Base-by-base conservation (phyloP, 2,888 invertebrate species). In the Parascotia fuliginaria region DNA sequence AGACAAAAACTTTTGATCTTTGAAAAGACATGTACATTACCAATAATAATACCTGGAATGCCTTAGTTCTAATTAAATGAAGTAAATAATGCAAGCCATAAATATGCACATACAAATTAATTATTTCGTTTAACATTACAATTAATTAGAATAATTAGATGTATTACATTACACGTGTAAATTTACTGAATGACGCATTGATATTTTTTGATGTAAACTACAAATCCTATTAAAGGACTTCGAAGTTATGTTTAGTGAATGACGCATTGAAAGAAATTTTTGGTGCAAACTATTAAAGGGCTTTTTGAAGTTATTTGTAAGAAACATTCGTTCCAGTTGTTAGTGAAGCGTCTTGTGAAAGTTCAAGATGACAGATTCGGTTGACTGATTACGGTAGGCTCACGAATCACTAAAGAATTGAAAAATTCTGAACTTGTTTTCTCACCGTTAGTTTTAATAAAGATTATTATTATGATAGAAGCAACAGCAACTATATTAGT, bases 121-220 rank as follows among this genome's bases (percentile, higher is more conserved):
- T 67, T 57, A 66, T 48, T 65, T 63, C 49, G 51, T 61, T 67
- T 36, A 40, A 47, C 39, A 33, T 49, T 59, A 56, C 47, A 50
- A 55, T 66, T 59, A 63, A 66, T 58, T 49, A 52, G n/a, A 37
- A 36, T 41, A 55, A 52, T 59, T 62, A 50, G 47, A 40, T 43
- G 15, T 37, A 42, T 34, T 44, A 16, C 31, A 36, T 45, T 37
- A 32, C 34, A 24, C 36, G 22, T 43, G 6, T 16, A 32, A 28
- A 46, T 40, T 32, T 40, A 16, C 5, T 9, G 29, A n/a, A 22
- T 41, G 29, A 28, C 29, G n/a, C n/a, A 39, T 28, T n/a, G n/a
- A n/a, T n/a, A n/a, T n/a, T n/a, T n/a, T n/a, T n/a, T n/a, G n/a
- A n/a, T n/a, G n/a, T n/a, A n/a, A n/a, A n/a, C n/a, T n/a, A n/a